Base-by-base conservation (phyloP, 2,113 vertebrate genomes). In the Pachypanchax playfairii region DNA sequence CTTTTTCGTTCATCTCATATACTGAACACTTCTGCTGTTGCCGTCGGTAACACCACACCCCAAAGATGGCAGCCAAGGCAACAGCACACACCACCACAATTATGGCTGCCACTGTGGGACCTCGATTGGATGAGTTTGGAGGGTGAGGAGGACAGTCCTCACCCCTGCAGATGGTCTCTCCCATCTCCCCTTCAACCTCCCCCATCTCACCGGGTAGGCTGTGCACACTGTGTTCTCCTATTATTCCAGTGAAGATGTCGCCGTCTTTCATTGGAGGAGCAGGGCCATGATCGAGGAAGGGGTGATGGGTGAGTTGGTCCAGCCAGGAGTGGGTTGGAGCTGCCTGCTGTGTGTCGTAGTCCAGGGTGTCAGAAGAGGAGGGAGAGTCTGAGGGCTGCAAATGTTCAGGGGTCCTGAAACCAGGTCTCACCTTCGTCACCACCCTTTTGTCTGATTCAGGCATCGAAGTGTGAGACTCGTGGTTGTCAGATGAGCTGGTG, bases 1-100 rank as follows among this genome's bases (percentile, higher is more conserved):
- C 91, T 67, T 93, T 95, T 24, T 94, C 95, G 0, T 97, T 96
- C 77, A 98, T 90, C 87, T 96, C 93, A 68, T 97, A 98, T 55
- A 95, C 84, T 0, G 95, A 98, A 73, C 92, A 96, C 83, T 95
- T 96, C 87, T 94, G 94, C 82, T 95, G 95, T 42, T 90, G 83
- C 77, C 86, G 93, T 73, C 91, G 92, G 87, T 95, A 96, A 73
- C 94, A 96, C 95, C 96, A 98, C 47, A 91, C 87, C 0, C 93
- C 93, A 6, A 93, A 76, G 0, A 90, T 53, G 8, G 90, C 82
- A 0, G 90, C 92, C 22, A 90, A 74, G n/a, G 89, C 83, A 0
- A 96, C 63, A 28, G 91, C 90, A 38, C 93, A 93, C 46, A 95
- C 77, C 4, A 91, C 89, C n/a, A 93, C 91, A 47, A 96, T 91